Evolutionary conservation across 2,113 vertebrate genomes (phyloP).

Genomic region (Ptychochromis oligacanthus): DNA sequence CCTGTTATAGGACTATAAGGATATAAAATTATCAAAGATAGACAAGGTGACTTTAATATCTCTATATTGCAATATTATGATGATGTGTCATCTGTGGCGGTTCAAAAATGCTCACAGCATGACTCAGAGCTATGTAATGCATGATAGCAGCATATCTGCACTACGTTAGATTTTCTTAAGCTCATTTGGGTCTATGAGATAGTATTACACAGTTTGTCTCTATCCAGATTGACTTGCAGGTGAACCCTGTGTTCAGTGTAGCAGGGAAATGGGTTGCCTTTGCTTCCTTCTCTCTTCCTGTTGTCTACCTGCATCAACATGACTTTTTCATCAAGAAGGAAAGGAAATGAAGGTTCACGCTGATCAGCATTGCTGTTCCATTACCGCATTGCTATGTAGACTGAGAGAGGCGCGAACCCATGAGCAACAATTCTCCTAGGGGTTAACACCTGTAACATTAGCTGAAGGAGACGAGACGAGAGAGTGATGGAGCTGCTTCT

Average conservation of each 20-base stretch:
- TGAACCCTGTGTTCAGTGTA: conserved; percentile 15
- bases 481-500: background rate
- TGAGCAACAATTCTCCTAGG: background rate
- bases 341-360: background rate
- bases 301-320: background rate
- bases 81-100: background rate
- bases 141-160: background rate
- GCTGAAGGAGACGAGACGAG: background rate
- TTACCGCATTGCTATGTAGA: background rate
- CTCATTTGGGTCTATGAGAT: background rate
- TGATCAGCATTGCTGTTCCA: conserved; percentile 2
- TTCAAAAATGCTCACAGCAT: conserved; percentile 21
- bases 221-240: background rate
- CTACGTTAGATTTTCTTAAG: background rate
- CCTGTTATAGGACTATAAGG: background rate
- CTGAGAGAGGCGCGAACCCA: background rate
- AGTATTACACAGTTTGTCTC: background rate
- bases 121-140: background rate
- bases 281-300: background rate
- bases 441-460: conserved; percentile 19
- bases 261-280: background rate
- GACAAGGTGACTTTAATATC: background rate
- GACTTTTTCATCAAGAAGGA: conserved; percentile 7
- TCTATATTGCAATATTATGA: conserved; percentile 6
- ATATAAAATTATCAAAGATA: background rate